Evolutionary conservation across 1,140 invertebrate genomes (phyloP), one percentile per base, ranked within the genome.

Genomic region (Lanistes nyassanus): DNA sequence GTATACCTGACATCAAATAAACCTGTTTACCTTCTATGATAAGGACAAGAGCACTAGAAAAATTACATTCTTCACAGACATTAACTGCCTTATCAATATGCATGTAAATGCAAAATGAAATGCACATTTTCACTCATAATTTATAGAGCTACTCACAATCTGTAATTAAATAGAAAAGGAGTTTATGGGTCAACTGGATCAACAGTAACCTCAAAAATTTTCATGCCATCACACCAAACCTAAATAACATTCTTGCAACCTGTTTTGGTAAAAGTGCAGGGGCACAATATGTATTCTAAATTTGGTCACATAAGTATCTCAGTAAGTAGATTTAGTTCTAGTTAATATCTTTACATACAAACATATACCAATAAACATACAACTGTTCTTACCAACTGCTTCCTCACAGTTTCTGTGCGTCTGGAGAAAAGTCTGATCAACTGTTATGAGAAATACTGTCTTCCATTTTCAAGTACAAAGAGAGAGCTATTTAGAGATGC

Each of bases 341-440:
- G n/a, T n/a, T n/a, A n/a, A n/a, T n/a, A n/a, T n/a, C n/a, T n/a
- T n/a, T n/a, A n/a, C n/a, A n/a, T n/a, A n/a, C n/a, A n/a, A n/a
- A n/a, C n/a, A n/a, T n/a, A n/a, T n/a, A n/a, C n/a, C n/a, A n/a
- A n/a, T n/a, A n/a, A n/a, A n/a, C n/a, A n/a, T n/a, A n/a, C n/a
- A n/a, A n/a, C 23, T 51, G 7, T 29, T n/a, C 79, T 70, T 76
- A 80, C 79, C 79, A 71, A 78, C 71, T 71, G 77, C 74, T 66
- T 80, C 79, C 23, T 80, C 74, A 55, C 68, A 64, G 23, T 69
- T 55, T 29, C 74, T 66, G 34, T 75, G 42, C n/a, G 71, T 71
- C 42, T 77, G 69, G 29, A 77, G 37, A 74, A 51, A 77, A 26
- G 26, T 58, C 79, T 80, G 29, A 21, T 53, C 19, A 29, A 21